These are phyloP conservation scores for Operophtera brumata DNA, from an alignment of 2,888 invertebrate species.

Conservation along the genomic window DNA sequence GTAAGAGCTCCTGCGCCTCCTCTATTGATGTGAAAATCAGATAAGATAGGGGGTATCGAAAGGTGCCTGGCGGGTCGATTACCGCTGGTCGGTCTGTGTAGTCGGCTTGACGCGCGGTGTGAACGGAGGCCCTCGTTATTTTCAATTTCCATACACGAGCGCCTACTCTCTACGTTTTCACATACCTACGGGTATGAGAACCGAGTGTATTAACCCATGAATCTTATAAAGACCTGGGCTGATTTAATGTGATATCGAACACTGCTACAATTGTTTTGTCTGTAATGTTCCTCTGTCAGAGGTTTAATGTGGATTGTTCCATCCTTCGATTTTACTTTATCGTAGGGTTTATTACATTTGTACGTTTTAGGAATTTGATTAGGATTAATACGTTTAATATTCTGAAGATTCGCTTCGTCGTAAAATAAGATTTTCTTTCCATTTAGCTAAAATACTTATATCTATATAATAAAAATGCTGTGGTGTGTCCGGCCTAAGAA, in stretches of 20 bases:
- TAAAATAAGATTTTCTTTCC: not conserved
- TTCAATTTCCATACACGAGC: conserved; percentile 79
- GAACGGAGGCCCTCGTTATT: conserved; percentile 78
- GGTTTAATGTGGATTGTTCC: conserved; percentile 40
- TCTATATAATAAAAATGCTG: too few relatives aligned
- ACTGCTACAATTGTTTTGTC: conserved; percentile 48
- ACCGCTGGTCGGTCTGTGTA: conserved; percentile 62
- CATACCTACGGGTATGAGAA: conserved; percentile 59
- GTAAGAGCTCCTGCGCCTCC: conserved; percentile 57
- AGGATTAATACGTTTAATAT: conserved; percentile 27
- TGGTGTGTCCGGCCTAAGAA: too few relatives aligned
- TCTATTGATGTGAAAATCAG: conserved; percentile 57
- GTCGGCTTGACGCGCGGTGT: conserved; percentile 73
- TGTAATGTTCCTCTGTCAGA: conserved; percentile 38
- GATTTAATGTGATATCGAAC: conserved; percentile 57
- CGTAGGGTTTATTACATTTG: conserved; percentile 32
- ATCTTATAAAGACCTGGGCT: conserved; percentile 72
- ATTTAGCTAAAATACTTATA: too few relatives aligned
- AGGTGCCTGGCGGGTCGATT: conserved; percentile 60
- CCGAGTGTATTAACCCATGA: conserved; percentile 75
- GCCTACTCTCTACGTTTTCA: conserved; percentile 69
- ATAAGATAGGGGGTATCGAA: conserved; percentile 60
- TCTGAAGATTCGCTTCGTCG: conserved; percentile 1
- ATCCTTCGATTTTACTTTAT: conserved; percentile 34
- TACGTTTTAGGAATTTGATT: conserved; percentile 32